A percentile compares a stretch with the other conserved stretches of the same genome.
Conservation (phyloP, 2,113 vertebrate genomes). For the Charadrius vociferus region DNA sequence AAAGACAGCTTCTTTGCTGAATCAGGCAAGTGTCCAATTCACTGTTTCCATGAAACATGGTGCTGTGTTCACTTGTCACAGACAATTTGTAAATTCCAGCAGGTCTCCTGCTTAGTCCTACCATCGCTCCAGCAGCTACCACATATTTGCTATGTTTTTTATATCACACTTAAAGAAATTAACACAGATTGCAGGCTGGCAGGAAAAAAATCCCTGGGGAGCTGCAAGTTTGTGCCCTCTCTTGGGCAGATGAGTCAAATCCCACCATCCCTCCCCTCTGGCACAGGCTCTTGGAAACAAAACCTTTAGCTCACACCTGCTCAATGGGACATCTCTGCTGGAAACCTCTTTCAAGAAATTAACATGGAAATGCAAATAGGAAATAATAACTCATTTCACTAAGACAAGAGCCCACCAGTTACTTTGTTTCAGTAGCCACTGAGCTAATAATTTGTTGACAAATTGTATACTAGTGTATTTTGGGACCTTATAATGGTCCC, state of each 20-base stretch:
- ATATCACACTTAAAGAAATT: background rate
- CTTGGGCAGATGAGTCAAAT: background rate
- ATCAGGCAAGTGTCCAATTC: constrained; percentile 26
- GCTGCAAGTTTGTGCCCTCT: background rate
- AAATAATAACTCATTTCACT: background rate
- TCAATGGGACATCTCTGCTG: background rate
- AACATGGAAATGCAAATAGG: background rate
- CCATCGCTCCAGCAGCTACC: background rate
- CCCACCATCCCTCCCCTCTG: background rate
- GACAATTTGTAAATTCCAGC: constrained; percentile 25
- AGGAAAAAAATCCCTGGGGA: background rate
- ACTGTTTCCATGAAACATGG: background rate
- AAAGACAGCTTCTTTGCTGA: constrained; percentile 13
- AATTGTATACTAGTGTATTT: background rate
- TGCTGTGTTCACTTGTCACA: constrained; percentile 45
- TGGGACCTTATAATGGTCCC: background rate
- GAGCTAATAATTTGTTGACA: background rate
- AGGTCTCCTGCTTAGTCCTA: background rate
- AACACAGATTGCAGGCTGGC: constrained; percentile 32
- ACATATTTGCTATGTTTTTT: background rate
- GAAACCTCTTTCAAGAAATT: background rate
- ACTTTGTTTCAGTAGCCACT: background rate
- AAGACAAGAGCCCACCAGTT: background rate
- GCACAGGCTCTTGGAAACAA: background rate
- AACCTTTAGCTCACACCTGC: background rate